phyloP scores from a whole-genome alignment of 2,888 invertebrate genomes.

The Idaea biselata region DNA sequence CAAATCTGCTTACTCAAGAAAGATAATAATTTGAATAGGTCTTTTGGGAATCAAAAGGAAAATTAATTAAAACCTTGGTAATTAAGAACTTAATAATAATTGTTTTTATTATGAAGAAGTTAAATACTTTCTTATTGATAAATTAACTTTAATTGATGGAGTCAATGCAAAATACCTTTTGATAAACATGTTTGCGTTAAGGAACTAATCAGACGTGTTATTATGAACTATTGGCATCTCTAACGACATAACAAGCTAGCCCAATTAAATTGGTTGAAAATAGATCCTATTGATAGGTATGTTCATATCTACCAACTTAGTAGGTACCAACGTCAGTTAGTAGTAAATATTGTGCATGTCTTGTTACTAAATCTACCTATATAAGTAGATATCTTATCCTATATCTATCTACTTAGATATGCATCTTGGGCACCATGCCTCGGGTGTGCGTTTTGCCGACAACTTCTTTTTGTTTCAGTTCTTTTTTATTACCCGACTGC shows the following conservation, averaged over 20 bases:
- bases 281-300: neutral
- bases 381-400: too few species aligned
- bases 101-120: neutral
- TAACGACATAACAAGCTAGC: constrained; percentile 5
- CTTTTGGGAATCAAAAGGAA: too few species aligned
- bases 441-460: too few species aligned
- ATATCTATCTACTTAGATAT: too few species aligned
- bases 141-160: neutral
- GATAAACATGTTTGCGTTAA: constrained; percentile 26
- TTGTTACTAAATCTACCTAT: too few species aligned
- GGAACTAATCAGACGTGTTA: constrained; percentile 31
- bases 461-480: too few species aligned
- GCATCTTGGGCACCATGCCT: too few species aligned
- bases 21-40: too few species aligned
- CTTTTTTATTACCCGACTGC: too few species aligned
- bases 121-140: neutral
- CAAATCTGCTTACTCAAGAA: too few species aligned
- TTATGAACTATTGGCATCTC: constrained; percentile 34
- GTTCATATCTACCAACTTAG: neutral
- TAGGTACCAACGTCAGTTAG: neutral
- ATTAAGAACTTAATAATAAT: neutral
- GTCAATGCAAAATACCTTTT: constrained; percentile 9
- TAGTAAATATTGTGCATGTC: too few species aligned
- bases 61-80: too few species aligned
- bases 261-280: neutral